Conservation (phyloP, 2,797 vertebrate genomes). For the Paguma larvata region DNA sequence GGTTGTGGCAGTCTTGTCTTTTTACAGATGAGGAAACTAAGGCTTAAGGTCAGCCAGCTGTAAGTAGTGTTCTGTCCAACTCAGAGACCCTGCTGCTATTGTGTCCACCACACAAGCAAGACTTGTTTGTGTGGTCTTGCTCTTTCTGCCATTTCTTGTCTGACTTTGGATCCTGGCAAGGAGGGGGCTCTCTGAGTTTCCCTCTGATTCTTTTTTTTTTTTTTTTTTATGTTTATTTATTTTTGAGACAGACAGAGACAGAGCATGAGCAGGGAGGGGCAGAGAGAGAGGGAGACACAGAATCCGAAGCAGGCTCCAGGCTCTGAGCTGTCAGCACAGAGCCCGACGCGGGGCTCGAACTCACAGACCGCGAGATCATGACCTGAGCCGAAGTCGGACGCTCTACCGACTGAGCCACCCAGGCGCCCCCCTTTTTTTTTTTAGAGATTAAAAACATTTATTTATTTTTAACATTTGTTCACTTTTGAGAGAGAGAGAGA, state of each 20-base stretch:
- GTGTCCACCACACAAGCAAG: fast-evolving
- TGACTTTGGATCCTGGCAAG: not conserved
- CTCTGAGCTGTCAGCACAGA: too few relatives aligned
- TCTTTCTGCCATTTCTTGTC: not conserved
- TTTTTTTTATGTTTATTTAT: too few relatives aligned
- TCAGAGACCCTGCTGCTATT: not conserved
- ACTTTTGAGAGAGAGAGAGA: too few relatives aligned
- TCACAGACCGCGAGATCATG: too few relatives aligned
- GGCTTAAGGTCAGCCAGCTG: not conserved
- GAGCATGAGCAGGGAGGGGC: too few relatives aligned
- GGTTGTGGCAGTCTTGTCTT: not conserved
- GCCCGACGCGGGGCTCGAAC: too few relatives aligned
- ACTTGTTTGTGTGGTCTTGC: not conserved
- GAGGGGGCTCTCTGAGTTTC: not conserved
- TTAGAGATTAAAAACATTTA: not conserved
- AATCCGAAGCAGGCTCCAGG: too few relatives aligned
- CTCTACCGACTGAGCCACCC: too few relatives aligned
- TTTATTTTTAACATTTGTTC: not conserved
- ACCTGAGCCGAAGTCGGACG: too few relatives aligned
- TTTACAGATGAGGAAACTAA: not conserved
- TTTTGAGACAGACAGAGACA: too few relatives aligned
- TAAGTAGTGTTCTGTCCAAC: not conserved
- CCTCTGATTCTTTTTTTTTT: not conserved
- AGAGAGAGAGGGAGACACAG: too few relatives aligned
- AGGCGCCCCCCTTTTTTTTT: too few relatives aligned